These are phyloP conservation scores for Crotalus tigris DNA, from an alignment of 2,113 vertebrate species.

Conservation along the genomic window DNA sequence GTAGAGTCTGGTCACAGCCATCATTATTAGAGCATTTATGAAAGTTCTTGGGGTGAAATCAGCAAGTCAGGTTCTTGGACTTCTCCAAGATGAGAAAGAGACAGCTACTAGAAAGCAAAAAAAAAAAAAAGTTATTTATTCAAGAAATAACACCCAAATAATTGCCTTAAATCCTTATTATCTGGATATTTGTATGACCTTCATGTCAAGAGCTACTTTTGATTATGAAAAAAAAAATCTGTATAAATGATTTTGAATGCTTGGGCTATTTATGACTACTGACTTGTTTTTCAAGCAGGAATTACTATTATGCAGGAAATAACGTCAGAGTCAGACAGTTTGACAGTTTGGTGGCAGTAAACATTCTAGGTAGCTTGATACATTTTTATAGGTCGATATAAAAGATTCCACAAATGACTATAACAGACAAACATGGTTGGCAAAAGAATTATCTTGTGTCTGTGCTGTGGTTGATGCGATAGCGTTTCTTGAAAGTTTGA, in stretches of 20 bases:
- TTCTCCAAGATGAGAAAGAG: neutral
- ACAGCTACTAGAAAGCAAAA: neutral
- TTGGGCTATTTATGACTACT: neutral
- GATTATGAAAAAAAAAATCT: neutral
- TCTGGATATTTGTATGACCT: neutral
- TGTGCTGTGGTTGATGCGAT: neutral
- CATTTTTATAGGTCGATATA: neutral
- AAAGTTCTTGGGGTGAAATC: neutral
- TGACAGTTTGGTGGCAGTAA: neutral
- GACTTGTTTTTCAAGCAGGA: neutral
- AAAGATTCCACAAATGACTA: neutral
- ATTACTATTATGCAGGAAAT: neutral
- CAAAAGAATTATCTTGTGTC: neutral
- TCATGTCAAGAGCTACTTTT: neutral
- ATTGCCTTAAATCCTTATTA: neutral
- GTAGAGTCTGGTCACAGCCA: neutral
- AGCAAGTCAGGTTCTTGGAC: neutral
- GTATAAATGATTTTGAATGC: neutral
- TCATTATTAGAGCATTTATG: neutral
- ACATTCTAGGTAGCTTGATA: neutral
- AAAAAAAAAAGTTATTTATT: neutral
- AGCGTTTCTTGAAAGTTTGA: neutral
- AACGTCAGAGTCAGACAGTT: neutral
- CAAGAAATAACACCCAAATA: neutral
- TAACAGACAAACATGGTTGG: neutral